A percentile compares a stretch with the other conserved stretches of the same genome.
These are phyloP conservation scores for Diadegma fenestrale DNA, from an alignment of 2,888 invertebrate species.

Conservation along the genomic window DNA sequence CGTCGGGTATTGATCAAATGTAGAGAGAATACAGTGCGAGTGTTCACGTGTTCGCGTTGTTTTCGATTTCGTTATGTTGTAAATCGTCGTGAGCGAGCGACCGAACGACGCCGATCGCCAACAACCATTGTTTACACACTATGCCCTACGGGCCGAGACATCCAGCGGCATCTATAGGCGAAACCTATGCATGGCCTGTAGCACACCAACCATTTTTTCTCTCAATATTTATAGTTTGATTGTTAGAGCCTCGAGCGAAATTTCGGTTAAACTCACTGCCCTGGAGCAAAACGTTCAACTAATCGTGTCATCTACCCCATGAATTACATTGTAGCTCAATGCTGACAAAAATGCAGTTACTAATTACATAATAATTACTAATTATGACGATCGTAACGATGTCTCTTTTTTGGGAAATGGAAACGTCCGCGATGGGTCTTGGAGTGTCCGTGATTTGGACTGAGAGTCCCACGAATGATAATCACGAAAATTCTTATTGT, in stretches of 20 bases:
- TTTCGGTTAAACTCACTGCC: constrained; percentile 17
- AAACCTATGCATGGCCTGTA: neutral
- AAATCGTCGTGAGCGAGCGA: constrained; percentile 54
- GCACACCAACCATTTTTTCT: neutral
- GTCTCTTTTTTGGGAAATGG: neutral
- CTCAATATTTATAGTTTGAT: constrained; percentile 48
- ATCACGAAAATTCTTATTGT: neutral
- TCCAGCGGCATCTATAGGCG: constrained; percentile 9
- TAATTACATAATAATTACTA: neutral
- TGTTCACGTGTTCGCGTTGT: constrained; percentile 15
- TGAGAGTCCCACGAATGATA: neutral
- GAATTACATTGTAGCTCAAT: neutral
- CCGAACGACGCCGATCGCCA: constrained; percentile 51
- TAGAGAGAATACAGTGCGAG: neutral
- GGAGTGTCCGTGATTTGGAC: too few relatives aligned
- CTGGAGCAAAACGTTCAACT: neutral
- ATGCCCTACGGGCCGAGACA: neutral
- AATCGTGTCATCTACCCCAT: neutral
- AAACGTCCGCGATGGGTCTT: neutral
- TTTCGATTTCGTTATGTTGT: constrained; percentile 52
- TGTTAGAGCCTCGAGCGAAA: constrained; percentile 18
- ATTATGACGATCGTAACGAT: neutral
- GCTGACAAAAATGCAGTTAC: neutral
- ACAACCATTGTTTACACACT: constrained; percentile 53
- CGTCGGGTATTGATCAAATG: constrained; percentile 28